phyloP scores from a whole-genome alignment of 2,113 vertebrate genomes.

The Xenopus borealis region DNA sequence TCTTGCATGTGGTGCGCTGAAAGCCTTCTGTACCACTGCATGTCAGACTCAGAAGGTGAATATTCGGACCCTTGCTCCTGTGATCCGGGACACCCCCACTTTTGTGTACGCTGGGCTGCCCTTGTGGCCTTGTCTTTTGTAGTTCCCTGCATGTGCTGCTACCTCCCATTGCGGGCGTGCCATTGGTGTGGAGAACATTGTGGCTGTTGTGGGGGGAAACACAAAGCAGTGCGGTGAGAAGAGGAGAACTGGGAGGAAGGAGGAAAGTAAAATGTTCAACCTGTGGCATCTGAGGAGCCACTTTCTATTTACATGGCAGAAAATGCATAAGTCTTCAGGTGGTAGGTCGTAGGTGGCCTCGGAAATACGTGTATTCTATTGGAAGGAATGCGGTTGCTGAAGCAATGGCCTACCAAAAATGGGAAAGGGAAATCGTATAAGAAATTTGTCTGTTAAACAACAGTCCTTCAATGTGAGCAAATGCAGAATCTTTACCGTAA shows the following conservation, averaged over 20 bases:
- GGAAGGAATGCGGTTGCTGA: slow-evolving; percentile 15
- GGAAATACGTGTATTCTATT: slow-evolving; percentile 21
- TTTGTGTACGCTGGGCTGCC: slow-evolving; percentile 85
- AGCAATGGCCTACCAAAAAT: slow-evolving; percentile 26
- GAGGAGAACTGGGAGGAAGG: slow-evolving; percentile 47
- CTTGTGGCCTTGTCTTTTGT: slow-evolving; percentile 81
- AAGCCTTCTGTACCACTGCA: slow-evolving; percentile 91
- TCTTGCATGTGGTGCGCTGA: slow-evolving; percentile 93
- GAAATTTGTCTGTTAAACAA: background rate
- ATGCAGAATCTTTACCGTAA: slow-evolving; percentile 6
- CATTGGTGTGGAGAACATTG: slow-evolving; percentile 83
- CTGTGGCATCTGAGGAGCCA: background rate
- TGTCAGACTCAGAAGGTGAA: slow-evolving; percentile 92
- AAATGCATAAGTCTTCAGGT: background rate
- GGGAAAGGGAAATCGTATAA: background rate
- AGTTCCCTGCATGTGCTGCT: slow-evolving; percentile 94
- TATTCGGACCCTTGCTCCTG: slow-evolving; percentile 93
- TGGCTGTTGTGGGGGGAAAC: slow-evolving; percentile 86
- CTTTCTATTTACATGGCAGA: slow-evolving; percentile 26
- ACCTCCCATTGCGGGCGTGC: slow-evolving; percentile 83
- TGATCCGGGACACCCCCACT: slow-evolving; percentile 79
- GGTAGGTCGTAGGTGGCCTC: background rate
- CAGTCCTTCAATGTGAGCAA: slow-evolving; percentile 2
- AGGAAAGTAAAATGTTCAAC: slow-evolving; percentile 21
- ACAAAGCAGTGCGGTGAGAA: slow-evolving; percentile 87